Percentiles rank a stretch among this genome's conserved stretches.
phyloP scores from a whole-genome alignment of 2,888 invertebrate genomes.

The Imbricaverruca yamaguchii region DNA sequence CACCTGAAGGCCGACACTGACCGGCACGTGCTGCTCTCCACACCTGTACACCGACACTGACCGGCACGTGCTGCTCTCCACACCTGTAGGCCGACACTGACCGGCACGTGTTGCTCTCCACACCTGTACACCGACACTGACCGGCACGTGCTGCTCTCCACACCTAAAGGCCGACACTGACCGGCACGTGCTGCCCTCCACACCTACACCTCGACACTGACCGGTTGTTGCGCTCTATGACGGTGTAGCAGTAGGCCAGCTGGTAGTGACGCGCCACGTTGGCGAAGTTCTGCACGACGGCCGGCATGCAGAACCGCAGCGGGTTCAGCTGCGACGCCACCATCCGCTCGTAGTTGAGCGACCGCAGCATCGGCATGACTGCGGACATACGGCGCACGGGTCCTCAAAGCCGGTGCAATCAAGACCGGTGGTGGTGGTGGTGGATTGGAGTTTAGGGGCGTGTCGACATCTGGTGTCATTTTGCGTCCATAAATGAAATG shows the following conservation, averaged over 20 bases:
- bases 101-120: conserved; percentile 67
- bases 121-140: too few species aligned
- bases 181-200: too few species aligned
- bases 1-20: conserved; percentile 20
- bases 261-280: conserved; percentile 75
- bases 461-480: too few species aligned
- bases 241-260: conserved; percentile 81
- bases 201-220: conserved; percentile 16
- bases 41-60: conserved; percentile 21
- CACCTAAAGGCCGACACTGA: conserved; percentile 8
- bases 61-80: conserved; percentile 32
- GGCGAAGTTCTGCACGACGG: conserved; percentile 71
- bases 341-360: conserved; percentile 73
- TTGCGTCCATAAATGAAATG: too few species aligned
- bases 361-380: conserved; percentile 72
- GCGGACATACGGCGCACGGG: conserved; percentile 40
- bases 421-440: too few species aligned
- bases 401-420: too few species aligned
- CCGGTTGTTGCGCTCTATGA: conserved; percentile 70
- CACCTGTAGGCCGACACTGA: conserved; percentile 21
- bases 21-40: conserved; percentile 32
- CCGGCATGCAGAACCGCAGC: conserved; percentile 66
- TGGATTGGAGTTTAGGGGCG: too few species aligned
- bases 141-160: too few species aligned
- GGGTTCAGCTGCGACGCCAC: conserved; percentile 84